Base-by-base conservation (phyloP, 1,140 invertebrate genomes). In the Pachyrhynchus sulphureomaculatus region DNA sequence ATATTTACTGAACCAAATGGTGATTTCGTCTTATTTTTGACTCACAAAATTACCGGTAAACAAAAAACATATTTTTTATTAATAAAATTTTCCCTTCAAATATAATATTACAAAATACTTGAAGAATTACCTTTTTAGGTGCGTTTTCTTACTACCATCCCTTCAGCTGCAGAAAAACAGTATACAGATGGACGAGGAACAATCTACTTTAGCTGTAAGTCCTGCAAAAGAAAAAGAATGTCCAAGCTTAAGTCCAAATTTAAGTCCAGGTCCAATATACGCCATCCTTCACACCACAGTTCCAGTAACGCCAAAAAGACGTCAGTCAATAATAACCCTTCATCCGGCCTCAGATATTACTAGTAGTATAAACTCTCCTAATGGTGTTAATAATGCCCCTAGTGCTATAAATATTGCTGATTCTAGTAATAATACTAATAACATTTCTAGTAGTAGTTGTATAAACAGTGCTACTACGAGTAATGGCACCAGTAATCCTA, bases 141-240 rank as follows among this genome's bases (percentile, higher is more conserved):
- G 52, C 77, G 88, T 18, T 86, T 89, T 65, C 76, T 90, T 39
- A 85, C 87, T 42, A 92, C 90, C 6, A 92, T 92, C 74, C 89
- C 90, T 3, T 92, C 90, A 2, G 89, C 89, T 1, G 87, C 89
- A 4, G 90, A 92, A 76, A n/a, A 87, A 85, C 42, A 90, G 88
- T 66, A 83, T 88, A 70, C 78, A 85, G 72, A 88, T 91, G 36
- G 89, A 76, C 15, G 73, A 76, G 12, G 56, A 65, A 36, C 65
- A 56, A 8, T 55, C 61, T 15, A 63, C 67, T 18, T 66, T 72
- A 57, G 55, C 73, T 29, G 68, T 75, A 4, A 74, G 71, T 60
- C 73, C 73, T 4, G 64, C 71, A 9, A 76, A 74, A 49, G 73
- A 75, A 37, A 56, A 60, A 1, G 70, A 73, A 49, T n/a, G n/a